Percentiles rank a stretch among this genome's conserved stretches.
Evolutionary conservation across 2,113 vertebrate genomes (phyloP).

Genomic region (Panurus biarmicus): DNA sequence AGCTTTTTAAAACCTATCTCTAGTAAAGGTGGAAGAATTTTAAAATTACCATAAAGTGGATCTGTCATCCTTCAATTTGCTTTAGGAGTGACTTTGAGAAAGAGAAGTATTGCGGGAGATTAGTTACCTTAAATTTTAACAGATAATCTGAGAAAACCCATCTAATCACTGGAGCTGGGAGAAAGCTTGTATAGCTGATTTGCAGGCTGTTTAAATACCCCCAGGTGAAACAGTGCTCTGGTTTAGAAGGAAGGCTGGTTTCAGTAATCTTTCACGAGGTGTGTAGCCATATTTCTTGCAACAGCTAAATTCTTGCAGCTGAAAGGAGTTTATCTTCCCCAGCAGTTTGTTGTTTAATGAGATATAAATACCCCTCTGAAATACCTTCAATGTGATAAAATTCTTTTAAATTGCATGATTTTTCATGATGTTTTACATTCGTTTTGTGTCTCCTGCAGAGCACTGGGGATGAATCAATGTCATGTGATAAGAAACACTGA

Average conservation of each 20-base stretch:
- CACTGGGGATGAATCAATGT: background rate
- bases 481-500: background rate
- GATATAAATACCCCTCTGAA: background rate
- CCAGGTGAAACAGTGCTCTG: background rate
- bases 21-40: background rate
- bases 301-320: background rate
- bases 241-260: background rate
- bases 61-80: background rate
- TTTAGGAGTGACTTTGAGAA: background rate
- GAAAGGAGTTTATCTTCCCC: background rate
- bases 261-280: background rate
- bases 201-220: background rate
- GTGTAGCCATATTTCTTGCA: background rate
- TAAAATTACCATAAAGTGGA: background rate
- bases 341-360: background rate
- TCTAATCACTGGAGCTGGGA: background rate
- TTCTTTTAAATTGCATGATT: background rate
- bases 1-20: background rate
- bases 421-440: background rate
- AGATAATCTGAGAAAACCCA: background rate
- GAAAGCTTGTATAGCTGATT: background rate
- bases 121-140: background rate
- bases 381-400: background rate
- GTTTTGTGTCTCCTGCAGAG: background rate
- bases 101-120: background rate